phyloP scores from a whole-genome alignment of 2,888 invertebrate genomes.

The Meiosimyza decipiens region DNA sequence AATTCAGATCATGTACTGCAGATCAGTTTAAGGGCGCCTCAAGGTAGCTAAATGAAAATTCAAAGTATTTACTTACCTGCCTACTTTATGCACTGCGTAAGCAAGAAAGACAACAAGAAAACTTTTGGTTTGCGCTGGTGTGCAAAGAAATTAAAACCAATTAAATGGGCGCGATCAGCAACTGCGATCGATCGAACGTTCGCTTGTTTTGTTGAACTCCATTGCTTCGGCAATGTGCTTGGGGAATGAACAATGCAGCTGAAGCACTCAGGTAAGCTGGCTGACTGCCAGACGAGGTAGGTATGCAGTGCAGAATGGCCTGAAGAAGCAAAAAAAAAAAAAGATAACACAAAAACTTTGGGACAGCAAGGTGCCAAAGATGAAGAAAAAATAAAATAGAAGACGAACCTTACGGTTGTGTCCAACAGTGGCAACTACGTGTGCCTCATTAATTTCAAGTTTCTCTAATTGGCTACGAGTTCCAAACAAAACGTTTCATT shows the following conservation, averaged over 20 bases:
- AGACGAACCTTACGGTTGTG: not conserved
- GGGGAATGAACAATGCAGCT: slow-evolving; percentile 1
- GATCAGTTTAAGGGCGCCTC: slow-evolving; percentile 28
- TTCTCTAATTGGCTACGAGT: slow-evolving; percentile 56
- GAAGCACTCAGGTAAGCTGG: not conserved
- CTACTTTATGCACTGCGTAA: not conserved
- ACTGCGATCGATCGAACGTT: slow-evolving; percentile 29
- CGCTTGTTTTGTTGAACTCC: slow-evolving; percentile 20
- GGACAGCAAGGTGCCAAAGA: not conserved
- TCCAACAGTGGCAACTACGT: slow-evolving; percentile 31
- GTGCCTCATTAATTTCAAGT: slow-evolving; percentile 56
- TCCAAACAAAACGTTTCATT: slow-evolving; percentile 52
- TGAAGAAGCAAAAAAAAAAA: not conserved
- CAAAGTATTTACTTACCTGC: not conserved
- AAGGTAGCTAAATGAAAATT: slow-evolving; percentile 1
- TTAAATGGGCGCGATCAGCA: slow-evolving; percentile 54
- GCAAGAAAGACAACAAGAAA: not conserved
- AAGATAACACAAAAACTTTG: not conserved
- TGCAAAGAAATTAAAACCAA: slow-evolving; percentile 56
- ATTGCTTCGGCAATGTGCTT: slow-evolving; percentile 20
- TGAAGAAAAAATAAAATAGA: not conserved
- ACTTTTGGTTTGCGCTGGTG: slow-evolving; percentile 35
- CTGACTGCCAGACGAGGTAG: slow-evolving; percentile 9
- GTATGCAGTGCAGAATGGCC: not conserved
- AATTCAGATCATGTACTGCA: slow-evolving; percentile 31